These are phyloP conservation scores for Harpegnathos saltator DNA, from an alignment of 1,140 invertebrate species.

Conservation along the genomic window DNA sequence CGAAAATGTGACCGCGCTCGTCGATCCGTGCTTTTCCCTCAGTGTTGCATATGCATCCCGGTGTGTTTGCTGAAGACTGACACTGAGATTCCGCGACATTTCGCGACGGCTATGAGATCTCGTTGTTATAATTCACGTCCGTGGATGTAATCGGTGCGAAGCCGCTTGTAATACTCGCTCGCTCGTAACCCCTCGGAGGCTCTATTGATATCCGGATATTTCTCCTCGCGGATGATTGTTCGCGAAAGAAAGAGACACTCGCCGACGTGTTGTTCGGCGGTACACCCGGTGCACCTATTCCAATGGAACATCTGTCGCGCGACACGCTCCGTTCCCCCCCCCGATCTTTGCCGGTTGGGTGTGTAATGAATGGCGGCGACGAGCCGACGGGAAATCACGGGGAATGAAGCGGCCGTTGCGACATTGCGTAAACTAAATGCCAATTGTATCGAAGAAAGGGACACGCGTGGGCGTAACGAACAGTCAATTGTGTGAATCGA, in stretches of 20 bases:
- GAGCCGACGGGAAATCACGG: slow-evolving; percentile 42
- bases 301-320: slow-evolving; percentile 3
- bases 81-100: too few relatives aligned
- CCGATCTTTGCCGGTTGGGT: slow-evolving; percentile 22
- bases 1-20: too few relatives aligned
- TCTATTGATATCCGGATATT: too few relatives aligned
- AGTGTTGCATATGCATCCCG: too few relatives aligned
- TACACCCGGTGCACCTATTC: slow-evolving; percentile 17
- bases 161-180: neutral
- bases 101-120: too few relatives aligned
- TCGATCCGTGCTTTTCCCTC: too few relatives aligned
- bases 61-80: too few relatives aligned
- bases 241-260: neutral
- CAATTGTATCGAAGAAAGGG: slow-evolving; percentile 54
- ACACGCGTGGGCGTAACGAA: slow-evolving; percentile 48
- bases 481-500: slow-evolving; percentile 42
- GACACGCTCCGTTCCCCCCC: neutral
- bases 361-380: slow-evolving; percentile 51
- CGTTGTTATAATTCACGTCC: too few relatives aligned
- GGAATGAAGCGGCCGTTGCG: slow-evolving; percentile 38
- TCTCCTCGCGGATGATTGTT: neutral
- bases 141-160: neutral
- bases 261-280: neutral
- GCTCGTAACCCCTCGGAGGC: neutral
- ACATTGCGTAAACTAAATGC: slow-evolving; percentile 61